Percentiles rank a stretch among this genome's conserved stretches.
phyloP scores from a whole-genome alignment of 2,888 invertebrate genomes.

The Nephrotoma appendiculata region DNA sequence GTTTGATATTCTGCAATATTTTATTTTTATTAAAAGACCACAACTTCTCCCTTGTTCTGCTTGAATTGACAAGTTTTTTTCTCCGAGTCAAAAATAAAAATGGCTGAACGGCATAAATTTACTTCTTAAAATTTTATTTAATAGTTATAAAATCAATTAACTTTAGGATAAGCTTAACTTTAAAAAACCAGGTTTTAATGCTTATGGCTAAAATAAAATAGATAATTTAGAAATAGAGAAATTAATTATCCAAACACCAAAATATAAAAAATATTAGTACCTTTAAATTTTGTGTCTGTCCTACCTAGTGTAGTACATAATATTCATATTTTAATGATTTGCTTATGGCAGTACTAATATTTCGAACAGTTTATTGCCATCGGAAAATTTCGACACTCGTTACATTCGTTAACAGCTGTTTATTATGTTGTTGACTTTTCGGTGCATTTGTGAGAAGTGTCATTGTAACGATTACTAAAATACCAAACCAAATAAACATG shows the following conservation, averaged over 20 bases:
- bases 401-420: neutral
- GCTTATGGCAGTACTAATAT: neutral
- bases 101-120: neutral
- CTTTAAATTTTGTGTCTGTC: neutral
- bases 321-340: neutral
- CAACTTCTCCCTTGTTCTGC: neutral
- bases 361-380: neutral
- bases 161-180: neutral
- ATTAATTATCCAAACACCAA: neutral
- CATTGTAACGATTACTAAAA: neutral
- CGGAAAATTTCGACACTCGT: neutral
- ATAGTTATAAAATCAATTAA: neutral
- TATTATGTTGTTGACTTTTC: neutral
- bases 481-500: neutral
- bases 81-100: slow-evolving; percentile 1
- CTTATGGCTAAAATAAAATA: neutral
- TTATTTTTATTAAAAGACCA: neutral
- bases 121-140: neutral
- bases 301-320: neutral
- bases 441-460: neutral
- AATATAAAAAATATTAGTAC: neutral
- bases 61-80: neutral
- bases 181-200: neutral
- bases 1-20: neutral
- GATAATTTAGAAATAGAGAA: neutral